Conservation (phyloP, 1,140 invertebrate genomes). For the Armadillidium nasatum region DNA sequence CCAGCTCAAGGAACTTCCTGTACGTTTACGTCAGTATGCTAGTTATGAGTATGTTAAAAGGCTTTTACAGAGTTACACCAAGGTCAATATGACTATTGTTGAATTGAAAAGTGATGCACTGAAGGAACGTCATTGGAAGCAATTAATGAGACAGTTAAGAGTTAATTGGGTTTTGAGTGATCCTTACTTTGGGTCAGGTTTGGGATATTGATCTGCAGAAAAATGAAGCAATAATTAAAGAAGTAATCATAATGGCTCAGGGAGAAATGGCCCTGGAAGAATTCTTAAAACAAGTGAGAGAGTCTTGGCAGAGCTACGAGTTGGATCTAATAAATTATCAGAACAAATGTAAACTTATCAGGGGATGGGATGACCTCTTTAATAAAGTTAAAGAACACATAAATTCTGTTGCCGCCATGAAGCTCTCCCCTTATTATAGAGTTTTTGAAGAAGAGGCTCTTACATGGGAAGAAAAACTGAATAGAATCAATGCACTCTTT, state of each 20-base stretch:
- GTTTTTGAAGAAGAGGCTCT: conserved; percentile 98
- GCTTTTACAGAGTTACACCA: conserved; percentile 89
- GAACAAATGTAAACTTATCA: conserved; percentile 94
- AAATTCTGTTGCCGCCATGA: conserved; percentile 98
- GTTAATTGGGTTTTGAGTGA: conserved; percentile 96
- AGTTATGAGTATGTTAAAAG: conserved; percentile 97
- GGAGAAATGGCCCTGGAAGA: conserved; percentile 99
- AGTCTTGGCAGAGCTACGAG: conserved; percentile 98
- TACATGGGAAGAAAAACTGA: conserved; percentile 98
- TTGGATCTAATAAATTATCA: conserved; percentile 98
- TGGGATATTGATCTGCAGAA: conserved; percentile 96
- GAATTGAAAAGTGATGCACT: conserved; percentile 98
- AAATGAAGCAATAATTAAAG: conserved; percentile 90
- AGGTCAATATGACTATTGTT: conserved; percentile 94
- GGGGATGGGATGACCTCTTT: conserved; percentile 99
- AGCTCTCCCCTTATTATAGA: conserved; percentile 98
- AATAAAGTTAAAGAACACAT: conserved; percentile 99
- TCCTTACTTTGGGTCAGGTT: conserved; percentile 91
- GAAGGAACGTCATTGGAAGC: conserved; percentile 99
- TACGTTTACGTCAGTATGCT: conserved; percentile 90
- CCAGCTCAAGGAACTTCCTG: conserved; percentile 93
- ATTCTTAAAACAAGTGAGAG: conserved; percentile 96
- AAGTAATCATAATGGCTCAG: conserved; percentile 94
- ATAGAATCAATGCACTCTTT: conserved; percentile 94
- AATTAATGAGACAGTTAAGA: conserved; percentile 85